These are phyloP conservation scores for Rhagoletis zephyria DNA, from an alignment of 1,140 invertebrate genomes.

Conservation along the genomic window DNA sequence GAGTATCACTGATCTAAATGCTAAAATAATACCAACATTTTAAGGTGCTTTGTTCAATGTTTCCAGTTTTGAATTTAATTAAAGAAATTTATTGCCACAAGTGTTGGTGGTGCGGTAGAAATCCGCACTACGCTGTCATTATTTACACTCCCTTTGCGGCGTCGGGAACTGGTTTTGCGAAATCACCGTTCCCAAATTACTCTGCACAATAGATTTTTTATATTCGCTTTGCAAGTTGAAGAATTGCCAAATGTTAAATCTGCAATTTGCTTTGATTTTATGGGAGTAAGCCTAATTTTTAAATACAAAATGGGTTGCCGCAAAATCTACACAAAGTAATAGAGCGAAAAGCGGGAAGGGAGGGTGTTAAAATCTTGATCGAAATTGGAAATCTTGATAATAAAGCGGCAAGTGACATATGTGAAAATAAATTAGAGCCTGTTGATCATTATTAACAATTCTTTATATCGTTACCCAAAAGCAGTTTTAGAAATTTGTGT, in stretches of 20 bases:
- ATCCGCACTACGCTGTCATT: not conserved
- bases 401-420: not conserved
- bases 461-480: too few relatives aligned
- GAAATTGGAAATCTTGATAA: not conserved
- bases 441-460: too few relatives aligned
- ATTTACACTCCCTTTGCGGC: not conserved
- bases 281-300: not conserved
- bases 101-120: not conserved
- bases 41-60: not conserved
- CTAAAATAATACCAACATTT: too few relatives aligned
- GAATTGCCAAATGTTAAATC: not conserved
- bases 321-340: not conserved
- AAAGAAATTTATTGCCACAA: slow-evolving; percentile 1
- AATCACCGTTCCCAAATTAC: slow-evolving; percentile 23
- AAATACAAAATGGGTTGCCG: not conserved
- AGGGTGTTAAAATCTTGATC: not conserved
- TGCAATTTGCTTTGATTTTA: not conserved
- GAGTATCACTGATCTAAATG: not conserved
- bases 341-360: not conserved
- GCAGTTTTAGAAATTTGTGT: too few relatives aligned
- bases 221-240: not conserved
- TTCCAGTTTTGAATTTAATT: slow-evolving; percentile 33
- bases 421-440: not conserved
- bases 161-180: slow-evolving; percentile 9
- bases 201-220: not conserved